Base-by-base conservation (phyloP, 2,888 invertebrate genomes). In the Epinotia brunnichana region DNA sequence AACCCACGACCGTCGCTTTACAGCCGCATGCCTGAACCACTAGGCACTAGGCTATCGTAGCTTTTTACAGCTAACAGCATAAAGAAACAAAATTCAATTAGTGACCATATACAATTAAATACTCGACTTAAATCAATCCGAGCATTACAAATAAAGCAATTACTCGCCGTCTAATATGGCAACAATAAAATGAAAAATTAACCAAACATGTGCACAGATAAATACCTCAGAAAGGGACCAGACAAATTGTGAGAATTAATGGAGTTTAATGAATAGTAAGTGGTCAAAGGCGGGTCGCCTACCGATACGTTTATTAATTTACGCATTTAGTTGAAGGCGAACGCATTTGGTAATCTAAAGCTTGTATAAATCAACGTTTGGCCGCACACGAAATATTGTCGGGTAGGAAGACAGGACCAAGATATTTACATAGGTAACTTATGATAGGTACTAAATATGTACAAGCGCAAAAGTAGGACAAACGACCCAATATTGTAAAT, bases 171-270 rank as follows among this genome's bases (percentile, higher is more conserved):
- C 79, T 67, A 77, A 80, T 82, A 81, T 70, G 82, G 81, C 69
- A 76, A 79, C 77, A 81, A 82, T 81, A 77, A 81, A 78, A 78
- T 77, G 75, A 79, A 77, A 81, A 85, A 80, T 83, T 80, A 77
- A 51, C 82, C 81, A 59, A 80, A 78, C 82, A 83, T 73, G 83
- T 82, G 59, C 61, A 74, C 78, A 77, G 77, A 87, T 89, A 88
- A 88, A 88, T 88, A 80, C 76, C 70, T 81, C 78, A 80, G 81
- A 82, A 85, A 79, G 82, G 82, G 69, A 76, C 76, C 74, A 76
- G 88, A 89, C 88, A 89, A 89, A 89, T 90, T 85, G 87, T 82
- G 77, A 75, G 85, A 85, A 87, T 87, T 83, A 76, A 78, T 81
- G 67, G 79, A 76, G 73, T 77, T 77, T 80, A 80, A 85, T 81